Evolutionary conservation across 2,888 invertebrate genomes (phyloP), one percentile per base, ranked within the genome.

Genomic region (Danaus chrysippus): DNA sequence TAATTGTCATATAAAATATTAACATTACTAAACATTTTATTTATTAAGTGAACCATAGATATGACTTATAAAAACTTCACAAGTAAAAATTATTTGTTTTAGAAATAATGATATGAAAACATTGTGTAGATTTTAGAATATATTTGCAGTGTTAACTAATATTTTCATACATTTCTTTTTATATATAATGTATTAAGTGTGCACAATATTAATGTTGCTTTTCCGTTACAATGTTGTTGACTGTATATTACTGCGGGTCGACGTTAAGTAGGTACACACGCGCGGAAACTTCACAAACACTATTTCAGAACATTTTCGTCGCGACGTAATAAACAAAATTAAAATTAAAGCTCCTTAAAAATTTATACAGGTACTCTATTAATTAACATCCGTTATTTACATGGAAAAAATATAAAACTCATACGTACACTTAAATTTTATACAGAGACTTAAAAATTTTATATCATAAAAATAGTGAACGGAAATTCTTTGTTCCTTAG

Each of bases 261-360:
- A 67, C 68, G 66, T 66, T 68, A 70, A 69, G 66, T 66, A 66
- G 67, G 59, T 62, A 66, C 66, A 67, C 64, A 69, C 69, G 64
- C 63, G 59, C 55, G 52, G 53, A 42, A 68, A 66, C 63, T 69
- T 64, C 56, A 56, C 62, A 61, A 68, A 68, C 69, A 66, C 68
- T 69, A 66, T 69, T 68, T 62, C 60, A 63, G 62, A 63, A 69
- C 49, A 69, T 66, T 66, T 68, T 69, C 61, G 64, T 63, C 63
- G 61, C 58, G 57, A 62, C 66, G 66, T 69, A 66, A 66, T 68
- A 68, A 68, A 69, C 65, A 67, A 64, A 62, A 65, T 64, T 67
- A 66, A 61, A 66, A 66, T 66, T 67, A 61, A 61, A 60, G 62
- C 65, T 65, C 56, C 62, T 67, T 65, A 59, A 58, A 63, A 65